Evolutionary conservation across 2,113 vertebrate genomes (phyloP).

Genomic region (Eidolon helvum): DNA sequence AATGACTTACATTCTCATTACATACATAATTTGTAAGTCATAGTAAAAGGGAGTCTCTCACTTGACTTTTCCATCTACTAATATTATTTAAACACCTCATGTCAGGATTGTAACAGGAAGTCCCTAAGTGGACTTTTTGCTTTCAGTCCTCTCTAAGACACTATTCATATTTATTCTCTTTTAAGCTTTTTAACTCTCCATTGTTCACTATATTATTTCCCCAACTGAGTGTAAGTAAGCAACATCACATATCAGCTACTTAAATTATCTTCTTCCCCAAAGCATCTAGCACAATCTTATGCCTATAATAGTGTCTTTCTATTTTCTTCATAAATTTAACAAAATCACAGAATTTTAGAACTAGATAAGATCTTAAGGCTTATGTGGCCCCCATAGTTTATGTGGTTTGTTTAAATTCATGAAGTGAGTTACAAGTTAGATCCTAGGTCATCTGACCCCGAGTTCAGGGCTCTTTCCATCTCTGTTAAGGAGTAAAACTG

Average conservation of each 20-base stretch:
- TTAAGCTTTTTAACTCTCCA: background rate
- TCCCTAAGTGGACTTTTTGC: background rate
- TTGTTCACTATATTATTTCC: background rate
- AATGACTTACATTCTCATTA: slow-evolving; percentile 2
- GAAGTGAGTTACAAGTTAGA: slow-evolving; percentile 24
- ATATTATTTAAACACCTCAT: background rate
- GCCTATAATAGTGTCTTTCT: background rate
- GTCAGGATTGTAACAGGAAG: background rate
- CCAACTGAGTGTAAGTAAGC: background rate
- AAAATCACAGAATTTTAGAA: background rate
- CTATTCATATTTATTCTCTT: background rate
- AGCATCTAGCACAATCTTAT: background rate
- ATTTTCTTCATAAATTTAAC: slow-evolving; percentile 38
- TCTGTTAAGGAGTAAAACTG: slow-evolving; percentile 6
- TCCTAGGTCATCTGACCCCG: background rate
- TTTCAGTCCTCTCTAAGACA: background rate
- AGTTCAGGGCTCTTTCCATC: background rate
- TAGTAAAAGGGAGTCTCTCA: background rate
- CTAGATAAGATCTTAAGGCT: background rate
- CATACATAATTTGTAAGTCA: background rate
- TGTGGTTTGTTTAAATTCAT: slow-evolving; percentile 15
- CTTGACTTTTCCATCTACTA: background rate
- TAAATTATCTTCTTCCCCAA: background rate
- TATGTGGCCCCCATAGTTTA: background rate
- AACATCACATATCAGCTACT: background rate